Evolutionary conservation across 2,888 invertebrate species (phyloP).

Genomic region (Drosophila borborema): DNA sequence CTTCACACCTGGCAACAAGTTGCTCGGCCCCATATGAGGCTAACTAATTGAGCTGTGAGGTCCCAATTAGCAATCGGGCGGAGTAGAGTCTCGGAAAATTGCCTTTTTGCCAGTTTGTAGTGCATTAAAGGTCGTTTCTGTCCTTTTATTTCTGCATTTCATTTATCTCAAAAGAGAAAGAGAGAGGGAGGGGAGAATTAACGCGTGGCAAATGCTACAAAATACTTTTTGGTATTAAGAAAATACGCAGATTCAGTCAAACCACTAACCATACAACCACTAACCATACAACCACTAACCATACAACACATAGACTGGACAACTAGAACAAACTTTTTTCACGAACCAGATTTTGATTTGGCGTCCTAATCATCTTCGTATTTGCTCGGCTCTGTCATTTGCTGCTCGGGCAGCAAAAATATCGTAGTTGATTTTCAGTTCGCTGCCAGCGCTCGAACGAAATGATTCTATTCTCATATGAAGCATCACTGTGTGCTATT

Average conservation of each 20-base stretch:
- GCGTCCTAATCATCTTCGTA: too few relatives aligned
- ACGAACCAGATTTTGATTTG: too few relatives aligned
- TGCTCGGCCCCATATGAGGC: conserved; percentile 1
- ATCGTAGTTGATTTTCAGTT: too few relatives aligned
- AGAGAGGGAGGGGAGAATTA: background rate
- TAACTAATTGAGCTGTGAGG: conserved; percentile 56
- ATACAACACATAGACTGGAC: too few relatives aligned
- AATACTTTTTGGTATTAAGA: background rate
- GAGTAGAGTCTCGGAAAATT: background rate
- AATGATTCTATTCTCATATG: too few relatives aligned
- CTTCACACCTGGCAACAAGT: conserved; percentile 59
- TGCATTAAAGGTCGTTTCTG: background rate
- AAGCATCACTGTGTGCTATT: too few relatives aligned
- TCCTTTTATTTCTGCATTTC: background rate
- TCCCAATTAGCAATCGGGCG: conserved; percentile 14
- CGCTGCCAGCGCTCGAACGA: too few relatives aligned
- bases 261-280: too few relatives aligned
- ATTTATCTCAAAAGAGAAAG: background rate
- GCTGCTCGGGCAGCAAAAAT: too few relatives aligned
- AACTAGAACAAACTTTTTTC: too few relatives aligned
- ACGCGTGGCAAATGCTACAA: background rate
- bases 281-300: too few relatives aligned
- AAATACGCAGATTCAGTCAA: background rate
- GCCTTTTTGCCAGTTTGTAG: background rate
- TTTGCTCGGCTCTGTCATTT: too few relatives aligned